Base-by-base conservation (phyloP, 2,113 vertebrate genomes). In the Kryptolebias marmoratus region DNA sequence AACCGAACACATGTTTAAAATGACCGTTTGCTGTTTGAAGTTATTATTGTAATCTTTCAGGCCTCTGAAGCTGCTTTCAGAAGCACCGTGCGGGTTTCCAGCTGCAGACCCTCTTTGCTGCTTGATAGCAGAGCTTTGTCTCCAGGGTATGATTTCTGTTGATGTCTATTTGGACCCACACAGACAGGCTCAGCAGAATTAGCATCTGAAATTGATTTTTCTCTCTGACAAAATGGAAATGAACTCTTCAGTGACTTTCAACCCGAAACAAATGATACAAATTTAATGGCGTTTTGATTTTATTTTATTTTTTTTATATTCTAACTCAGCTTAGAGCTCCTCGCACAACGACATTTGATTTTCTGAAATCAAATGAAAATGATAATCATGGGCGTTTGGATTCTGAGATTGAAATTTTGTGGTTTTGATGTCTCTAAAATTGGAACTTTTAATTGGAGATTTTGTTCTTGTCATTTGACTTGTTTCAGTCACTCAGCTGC, bases 121-220 rank as follows among this genome's bases (percentile, higher is more conserved):
- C 77, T 83, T 82, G 76, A 72, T 69, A 86, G 80, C 84, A 77
- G 45, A 77, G 70, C 31, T 71, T 56, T 62, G 58, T 80, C 87
- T 88, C 63, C 2, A 75, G 83, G 79, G 79, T 76, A 70, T 77
- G 72, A 78, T 89, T 82, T 70, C 61, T 50, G 66, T 76, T 86
- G 80, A 85, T 73, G 87, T 80, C 56, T 74, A 64, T 87, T 71
- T 80, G 71, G 79, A 73, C 81, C 71, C 73, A 89, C 65, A 80
- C 84, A 83, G 52, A 71, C 39, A 16, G 71, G 74, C 84, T 89
- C 82, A 80, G 80, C 87, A 71, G 77, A 81, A 82, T 80, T 66
- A 77, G 83, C 84, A 82, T 80, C 63, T 68, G 62, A 79, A 77
- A 88, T 87, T 73, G 82, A 88, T 83, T 89, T 89, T 77, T 70